These are phyloP conservation scores for Onychorhynchus coronatus DNA, from an alignment of 2,113 vertebrate species.

Conservation along the genomic window DNA sequence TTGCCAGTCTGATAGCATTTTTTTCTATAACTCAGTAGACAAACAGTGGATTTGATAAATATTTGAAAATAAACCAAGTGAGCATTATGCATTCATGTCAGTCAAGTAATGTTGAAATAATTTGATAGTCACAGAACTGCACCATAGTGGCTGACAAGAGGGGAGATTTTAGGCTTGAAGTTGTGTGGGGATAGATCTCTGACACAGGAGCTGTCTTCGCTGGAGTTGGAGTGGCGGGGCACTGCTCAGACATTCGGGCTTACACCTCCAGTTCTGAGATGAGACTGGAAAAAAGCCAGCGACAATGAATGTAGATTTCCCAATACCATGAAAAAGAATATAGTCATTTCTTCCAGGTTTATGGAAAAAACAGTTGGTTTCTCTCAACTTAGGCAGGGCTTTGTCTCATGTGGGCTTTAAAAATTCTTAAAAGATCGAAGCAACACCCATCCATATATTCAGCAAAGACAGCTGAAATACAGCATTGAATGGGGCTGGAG, in stretches of 20 bases:
- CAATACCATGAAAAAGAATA: not conserved
- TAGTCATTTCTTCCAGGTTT: not conserved
- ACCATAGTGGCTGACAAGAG: not conserved
- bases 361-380: not conserved
- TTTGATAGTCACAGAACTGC: not conserved
- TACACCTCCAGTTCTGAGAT: not conserved
- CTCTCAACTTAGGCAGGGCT: not conserved
- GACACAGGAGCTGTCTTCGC: not conserved
- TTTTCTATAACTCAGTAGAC: not conserved
- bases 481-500: not conserved
- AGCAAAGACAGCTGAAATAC: not conserved
- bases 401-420: conserved; percentile 8
- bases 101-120: not conserved
- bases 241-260: not conserved
- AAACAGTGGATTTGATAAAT: not conserved
- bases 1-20: not conserved
- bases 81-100: not conserved
- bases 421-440: not conserved
- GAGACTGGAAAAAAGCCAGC: not conserved
- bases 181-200: not conserved
- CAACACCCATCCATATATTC: not conserved
- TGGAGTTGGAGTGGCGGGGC: not conserved
- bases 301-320: not conserved
- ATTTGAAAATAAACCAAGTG: not conserved
- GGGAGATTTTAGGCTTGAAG: not conserved